phyloP scores from a whole-genome alignment of 2,888 invertebrate genomes.

The Pecten maximus region DNA sequence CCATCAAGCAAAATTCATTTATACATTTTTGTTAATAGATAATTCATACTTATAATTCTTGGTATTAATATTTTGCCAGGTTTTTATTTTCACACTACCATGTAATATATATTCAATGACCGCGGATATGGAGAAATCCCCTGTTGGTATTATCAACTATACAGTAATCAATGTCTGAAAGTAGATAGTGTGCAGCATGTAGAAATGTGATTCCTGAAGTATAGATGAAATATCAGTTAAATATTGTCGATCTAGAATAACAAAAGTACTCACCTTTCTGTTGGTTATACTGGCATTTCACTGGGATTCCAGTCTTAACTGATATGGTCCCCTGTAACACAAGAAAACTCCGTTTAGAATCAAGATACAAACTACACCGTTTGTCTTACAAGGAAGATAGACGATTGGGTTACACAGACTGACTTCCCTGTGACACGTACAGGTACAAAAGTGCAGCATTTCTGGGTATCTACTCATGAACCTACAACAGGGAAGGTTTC shows the following conservation, averaged over 20 bases:
- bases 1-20: too few species aligned
- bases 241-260: not conserved
- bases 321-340: not conserved
- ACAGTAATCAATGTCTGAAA: too few species aligned
- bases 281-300: not conserved
- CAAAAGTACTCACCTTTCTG: not conserved
- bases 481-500: constrained; percentile 1
- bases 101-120: too few species aligned
- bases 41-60: too few species aligned
- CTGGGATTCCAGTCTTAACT: not conserved
- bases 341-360: not conserved
- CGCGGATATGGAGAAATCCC: too few species aligned
- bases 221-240: not conserved
- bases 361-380: not conserved
- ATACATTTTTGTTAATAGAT: too few species aligned
- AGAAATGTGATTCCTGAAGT: too few species aligned
- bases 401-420: not conserved
- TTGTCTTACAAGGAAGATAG: not conserved
- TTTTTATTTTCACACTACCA: too few species aligned
- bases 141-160: too few species aligned
- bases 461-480: not conserved
- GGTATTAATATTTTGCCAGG: too few species aligned
- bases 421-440: not conserved
- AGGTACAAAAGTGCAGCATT: not conserved
- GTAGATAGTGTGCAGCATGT: too few species aligned